A percentile compares a stretch with the other conserved stretches of the same genome.
These are phyloP conservation scores for Podarcis raffonei DNA, from an alignment of 2,113 vertebrate species.

Conservation along the genomic window DNA sequence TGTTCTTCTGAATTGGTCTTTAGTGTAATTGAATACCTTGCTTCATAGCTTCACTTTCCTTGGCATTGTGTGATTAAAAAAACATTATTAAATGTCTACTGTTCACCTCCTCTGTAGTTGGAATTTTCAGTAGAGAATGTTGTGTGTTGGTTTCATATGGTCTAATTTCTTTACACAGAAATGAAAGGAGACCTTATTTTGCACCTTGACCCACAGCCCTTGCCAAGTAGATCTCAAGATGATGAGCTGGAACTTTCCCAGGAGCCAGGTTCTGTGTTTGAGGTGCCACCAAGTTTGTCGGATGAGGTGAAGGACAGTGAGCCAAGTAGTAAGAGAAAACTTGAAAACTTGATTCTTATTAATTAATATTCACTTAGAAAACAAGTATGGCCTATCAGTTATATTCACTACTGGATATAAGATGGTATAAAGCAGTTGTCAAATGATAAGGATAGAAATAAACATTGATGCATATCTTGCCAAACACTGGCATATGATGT, in stretches of 20 bases:
- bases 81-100: too few relatives aligned
- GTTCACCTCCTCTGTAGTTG: neutral
- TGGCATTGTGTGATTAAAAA: neutral
- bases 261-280: slow-evolving; percentile 73
- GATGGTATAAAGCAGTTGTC: neutral
- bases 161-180: slow-evolving; percentile 72
- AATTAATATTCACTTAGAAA: neutral
- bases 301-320: slow-evolving; percentile 34
- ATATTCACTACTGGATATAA: neutral
- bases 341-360: neutral
- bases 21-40: neutral
- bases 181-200: slow-evolving; percentile 85
- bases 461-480: neutral
- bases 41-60: neutral
- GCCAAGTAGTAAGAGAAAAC: slow-evolving; percentile 62
- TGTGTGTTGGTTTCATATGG: neutral
- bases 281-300: neutral
- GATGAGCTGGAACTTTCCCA: slow-evolving; percentile 87
- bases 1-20: neutral
- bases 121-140: neutral
- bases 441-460: neutral
- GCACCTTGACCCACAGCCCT: slow-evolving; percentile 87
- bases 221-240: slow-evolving; percentile 81
- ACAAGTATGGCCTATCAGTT: neutral
- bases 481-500: neutral